Evolutionary conservation across 2,113 vertebrate species (phyloP).

Genomic region (Myiozetetes cayanensis): DNA sequence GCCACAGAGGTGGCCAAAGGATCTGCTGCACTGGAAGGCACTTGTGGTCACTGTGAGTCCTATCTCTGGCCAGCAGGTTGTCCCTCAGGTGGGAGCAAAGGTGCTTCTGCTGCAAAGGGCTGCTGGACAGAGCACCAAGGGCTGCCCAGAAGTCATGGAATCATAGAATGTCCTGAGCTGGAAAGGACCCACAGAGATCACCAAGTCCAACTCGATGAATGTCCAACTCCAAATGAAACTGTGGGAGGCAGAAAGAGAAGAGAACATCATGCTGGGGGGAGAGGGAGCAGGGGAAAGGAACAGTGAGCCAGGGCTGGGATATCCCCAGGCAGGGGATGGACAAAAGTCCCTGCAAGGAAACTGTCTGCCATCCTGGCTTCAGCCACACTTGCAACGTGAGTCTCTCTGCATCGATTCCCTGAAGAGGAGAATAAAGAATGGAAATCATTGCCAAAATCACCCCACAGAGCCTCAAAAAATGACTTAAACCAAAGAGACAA

Average conservation of each 20-base stretch:
- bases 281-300: background rate
- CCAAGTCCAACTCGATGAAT: background rate
- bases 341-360: background rate
- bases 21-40: background rate
- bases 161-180: background rate
- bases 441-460: background rate
- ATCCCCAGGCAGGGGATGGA: background rate
- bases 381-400: background rate
- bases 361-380: background rate
- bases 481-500: background rate
- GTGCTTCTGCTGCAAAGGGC: background rate
- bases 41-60: background rate
- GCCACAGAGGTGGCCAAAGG: background rate
- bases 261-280: background rate
- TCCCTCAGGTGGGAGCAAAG: background rate
- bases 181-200: background rate
- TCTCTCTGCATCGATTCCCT: background rate
- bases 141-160: background rate
- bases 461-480: background rate
- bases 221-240: background rate
- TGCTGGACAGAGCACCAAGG: background rate
- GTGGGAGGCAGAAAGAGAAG: background rate
- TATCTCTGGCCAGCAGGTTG: background rate
- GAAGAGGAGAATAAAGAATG: background rate
- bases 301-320: background rate